Base-by-base conservation (phyloP, 1,140 invertebrate genomes). In the Platyscapa corneri region DNA sequence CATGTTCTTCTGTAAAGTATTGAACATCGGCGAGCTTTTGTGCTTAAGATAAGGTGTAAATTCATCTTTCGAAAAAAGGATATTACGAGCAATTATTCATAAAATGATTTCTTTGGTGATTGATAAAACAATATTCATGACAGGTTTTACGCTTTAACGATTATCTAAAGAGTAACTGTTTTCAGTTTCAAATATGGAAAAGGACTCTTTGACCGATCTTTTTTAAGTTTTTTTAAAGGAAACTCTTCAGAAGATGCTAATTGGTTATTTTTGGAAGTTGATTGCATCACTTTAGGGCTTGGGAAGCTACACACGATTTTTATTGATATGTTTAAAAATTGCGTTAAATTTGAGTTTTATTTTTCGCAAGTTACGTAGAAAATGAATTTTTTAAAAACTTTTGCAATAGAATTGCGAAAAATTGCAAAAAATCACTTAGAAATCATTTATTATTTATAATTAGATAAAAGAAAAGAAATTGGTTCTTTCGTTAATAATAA, bases 111-210 rank as follows among this genome's bases (percentile, higher is more conserved):
- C 39, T 37, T 14, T 39, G 23, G 23, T 37, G 37, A 72, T 72
- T 72, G 20, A 39, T 72, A 72, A 39, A 72, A 72, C n/a, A 72
- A 72, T 30, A 72, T 72, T 39, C 65, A 23, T 23, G 18, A 72
- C 32, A 72, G 39, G 20, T 18, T 72, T 39, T 39, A 39, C 39
- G 23, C 37, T 72, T 39, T 39, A 0, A 39, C 39, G 34, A 72
- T 39, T 16, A 39, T 34, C 39, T 23, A 23, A 42, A 74, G 37
- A 74, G 70, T 18, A 42, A n/a, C 70, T 74, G 37, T 74, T 42
- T 1, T 7, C 23, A 23, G 42, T 72, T 72, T 20, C 8, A 72
- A 72, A 72, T 18, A 72, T 20, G 16, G 12, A 39, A 72, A 72
- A 39, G 67, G 23, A 72, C n/a, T 39, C 18, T 30, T 39, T 39